These are phyloP conservation scores for Xiphophorus maculatus DNA, from an alignment of 2,113 vertebrate genomes.

Conservation along the genomic window DNA sequence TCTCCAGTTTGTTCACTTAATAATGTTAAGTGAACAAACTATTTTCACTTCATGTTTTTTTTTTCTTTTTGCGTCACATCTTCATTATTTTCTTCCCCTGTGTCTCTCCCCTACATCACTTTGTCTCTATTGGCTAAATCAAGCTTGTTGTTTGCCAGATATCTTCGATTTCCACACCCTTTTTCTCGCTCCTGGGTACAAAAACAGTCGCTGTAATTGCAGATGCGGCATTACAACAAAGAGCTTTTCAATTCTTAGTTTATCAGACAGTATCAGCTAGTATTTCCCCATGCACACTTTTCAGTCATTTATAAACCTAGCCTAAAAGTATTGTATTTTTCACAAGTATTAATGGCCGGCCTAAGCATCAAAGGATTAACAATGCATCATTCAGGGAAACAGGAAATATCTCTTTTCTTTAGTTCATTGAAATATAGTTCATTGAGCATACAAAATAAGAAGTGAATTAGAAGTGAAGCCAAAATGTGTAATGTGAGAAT, in stretches of 20 bases:
- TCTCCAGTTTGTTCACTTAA: not conserved
- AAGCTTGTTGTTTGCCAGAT: not conserved
- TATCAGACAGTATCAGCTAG: constrained; percentile 12
- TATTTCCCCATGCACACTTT: not conserved
- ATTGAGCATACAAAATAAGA: no score
- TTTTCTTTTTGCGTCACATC: constrained; percentile 5
- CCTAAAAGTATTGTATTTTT: not conserved
- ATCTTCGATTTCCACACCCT: constrained; percentile 48
- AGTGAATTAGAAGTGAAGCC: no score
- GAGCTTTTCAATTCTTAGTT: constrained; percentile 19
- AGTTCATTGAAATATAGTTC: no score
- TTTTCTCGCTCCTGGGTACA: constrained; percentile 16
- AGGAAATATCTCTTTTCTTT: no score
- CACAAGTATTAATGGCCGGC: not conserved
- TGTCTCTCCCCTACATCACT: not conserved
- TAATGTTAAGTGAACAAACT: no score
- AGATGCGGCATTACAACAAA: constrained; percentile 34
- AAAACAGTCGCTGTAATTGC: constrained; percentile 43
- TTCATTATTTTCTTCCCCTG: not conserved
- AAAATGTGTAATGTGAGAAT: no score
- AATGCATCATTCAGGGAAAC: no score
- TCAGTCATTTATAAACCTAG: not conserved
- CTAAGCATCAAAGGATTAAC: no score
- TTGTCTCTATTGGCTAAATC: not conserved
- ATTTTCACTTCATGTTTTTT: not conserved